These are phyloP conservation scores for Microchrysa polita DNA, from an alignment of 2,888 invertebrate species.

Conservation along the genomic window DNA sequence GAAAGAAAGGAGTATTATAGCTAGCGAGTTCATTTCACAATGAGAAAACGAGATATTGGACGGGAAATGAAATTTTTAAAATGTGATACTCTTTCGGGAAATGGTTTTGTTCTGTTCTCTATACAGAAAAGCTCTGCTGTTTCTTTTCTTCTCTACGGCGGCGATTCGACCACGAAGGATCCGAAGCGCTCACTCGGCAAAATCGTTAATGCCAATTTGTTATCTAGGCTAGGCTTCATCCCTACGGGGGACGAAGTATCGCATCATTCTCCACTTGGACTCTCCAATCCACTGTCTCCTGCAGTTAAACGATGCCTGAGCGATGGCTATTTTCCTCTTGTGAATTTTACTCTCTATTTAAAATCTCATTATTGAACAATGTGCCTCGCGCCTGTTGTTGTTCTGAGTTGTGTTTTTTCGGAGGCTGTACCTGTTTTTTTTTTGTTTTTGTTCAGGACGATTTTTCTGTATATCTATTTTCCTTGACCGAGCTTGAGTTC, in stretches of 20 bases:
- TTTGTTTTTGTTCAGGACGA: not conserved
- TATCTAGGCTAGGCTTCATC: not conserved
- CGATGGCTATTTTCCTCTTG: not conserved
- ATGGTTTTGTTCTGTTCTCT: not conserved
- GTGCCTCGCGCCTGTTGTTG: no score
- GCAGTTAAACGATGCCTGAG: slow-evolving; percentile 2
- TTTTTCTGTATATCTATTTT: not conserved
- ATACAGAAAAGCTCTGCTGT: no score
- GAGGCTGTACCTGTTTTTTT: no score
- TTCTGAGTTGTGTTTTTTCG: no score
- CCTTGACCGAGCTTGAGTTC: not conserved
- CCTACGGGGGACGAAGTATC: no score
- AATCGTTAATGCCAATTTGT: slow-evolving; percentile 5
- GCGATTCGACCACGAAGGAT: not conserved
- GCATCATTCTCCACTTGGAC: no score
- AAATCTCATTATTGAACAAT: not conserved
- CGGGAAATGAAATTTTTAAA: slow-evolving; percentile 11
- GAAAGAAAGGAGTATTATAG: no score
- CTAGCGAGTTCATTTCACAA: no score
- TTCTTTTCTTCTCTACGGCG: no score
- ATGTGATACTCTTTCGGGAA: not conserved
- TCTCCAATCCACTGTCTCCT: not conserved
- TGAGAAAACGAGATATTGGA: no score
- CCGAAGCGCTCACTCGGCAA: no score
- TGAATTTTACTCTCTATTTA: slow-evolving; percentile 2